A percentile compares a stretch with the other conserved stretches of the same genome.
Evolutionary conservation across 2,888 invertebrate species (phyloP).

Genomic region (Drosophila nr. fundita): DNA sequence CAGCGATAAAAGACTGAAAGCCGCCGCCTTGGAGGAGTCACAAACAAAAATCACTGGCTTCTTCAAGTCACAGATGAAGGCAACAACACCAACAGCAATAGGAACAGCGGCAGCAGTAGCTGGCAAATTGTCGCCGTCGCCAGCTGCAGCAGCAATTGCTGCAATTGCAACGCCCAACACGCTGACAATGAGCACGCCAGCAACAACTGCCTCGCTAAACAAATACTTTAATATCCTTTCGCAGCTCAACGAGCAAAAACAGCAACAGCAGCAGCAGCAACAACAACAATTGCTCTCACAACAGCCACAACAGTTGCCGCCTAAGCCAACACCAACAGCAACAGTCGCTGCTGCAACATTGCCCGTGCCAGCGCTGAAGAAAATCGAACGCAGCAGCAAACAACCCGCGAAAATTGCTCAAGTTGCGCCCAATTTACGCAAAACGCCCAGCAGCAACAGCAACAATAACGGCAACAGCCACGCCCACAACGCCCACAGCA

Average conservation of each 20-base stretch:
- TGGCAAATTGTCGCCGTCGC: conserved; percentile 50
- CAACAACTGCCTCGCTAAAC: conserved; percentile 82
- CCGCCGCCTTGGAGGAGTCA: conserved; percentile 83
- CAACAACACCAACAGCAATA: conserved; percentile 57
- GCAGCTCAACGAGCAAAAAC: conserved; percentile 80
- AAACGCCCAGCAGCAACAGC: conserved; percentile 78
- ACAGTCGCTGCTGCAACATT: conserved; percentile 44
- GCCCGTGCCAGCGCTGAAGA: conserved; percentile 84
- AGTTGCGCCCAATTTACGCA: conserved; percentile 84
- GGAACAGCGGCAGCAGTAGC: conserved; percentile 11
- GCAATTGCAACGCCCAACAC: conserved; percentile 61
- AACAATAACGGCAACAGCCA: conserved; percentile 60
- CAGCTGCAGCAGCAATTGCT: conserved; percentile 46
- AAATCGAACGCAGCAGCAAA: conserved; percentile 84
- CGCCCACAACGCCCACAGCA: conserved; percentile 77
- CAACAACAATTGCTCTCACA: conserved; percentile 37
- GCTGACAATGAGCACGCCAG: conserved; percentile 79
- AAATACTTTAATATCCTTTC: conserved; percentile 84
- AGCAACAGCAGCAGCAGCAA: conserved; percentile 59
- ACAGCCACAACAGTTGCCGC: conserved; percentile 31
- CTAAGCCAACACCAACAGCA: conserved; percentile 46
- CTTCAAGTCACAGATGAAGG: conserved; percentile 93
- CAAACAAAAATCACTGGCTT: conserved; percentile 93
- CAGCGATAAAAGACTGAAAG: conserved; percentile 83
- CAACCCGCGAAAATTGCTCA: conserved; percentile 84